Percentiles rank a stretch among this genome's conserved stretches.
phyloP scores from a whole-genome alignment of 2,888 invertebrate species.

The Heliconius aoede region DNA sequence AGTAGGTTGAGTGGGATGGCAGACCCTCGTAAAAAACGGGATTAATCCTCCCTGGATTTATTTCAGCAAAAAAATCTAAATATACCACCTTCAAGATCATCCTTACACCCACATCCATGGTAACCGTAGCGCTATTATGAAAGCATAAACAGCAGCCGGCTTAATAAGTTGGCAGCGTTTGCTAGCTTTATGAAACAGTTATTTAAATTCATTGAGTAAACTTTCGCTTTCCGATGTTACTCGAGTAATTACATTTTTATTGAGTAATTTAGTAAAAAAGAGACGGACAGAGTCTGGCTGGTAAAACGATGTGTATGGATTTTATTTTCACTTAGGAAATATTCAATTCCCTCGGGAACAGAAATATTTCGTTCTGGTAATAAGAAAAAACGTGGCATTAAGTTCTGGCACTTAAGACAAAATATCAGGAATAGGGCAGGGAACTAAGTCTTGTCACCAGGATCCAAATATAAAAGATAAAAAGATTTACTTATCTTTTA shows the following conservation, averaged over 20 bases:
- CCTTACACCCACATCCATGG: constrained; percentile 12
- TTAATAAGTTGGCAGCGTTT: constrained; percentile 42
- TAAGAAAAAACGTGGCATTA: not conserved
- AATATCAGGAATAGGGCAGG: not conserved
- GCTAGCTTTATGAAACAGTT: constrained; percentile 35
- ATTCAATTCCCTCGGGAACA: no score
- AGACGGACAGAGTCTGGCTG: no score
- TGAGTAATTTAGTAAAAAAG: not conserved
- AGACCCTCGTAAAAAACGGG: no score
- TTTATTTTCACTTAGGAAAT: not conserved
- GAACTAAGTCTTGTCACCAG: not conserved
- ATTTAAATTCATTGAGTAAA: constrained; percentile 32
- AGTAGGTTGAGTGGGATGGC: no score
- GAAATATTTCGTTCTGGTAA: not conserved
- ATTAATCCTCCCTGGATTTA: no score
- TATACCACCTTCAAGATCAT: constrained; percentile 6
- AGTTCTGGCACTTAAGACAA: not conserved
- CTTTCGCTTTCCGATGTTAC: constrained; percentile 19
- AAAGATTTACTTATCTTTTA: no score
- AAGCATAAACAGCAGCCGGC: constrained; percentile 37
- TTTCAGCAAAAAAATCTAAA: no score
- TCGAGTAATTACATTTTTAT: constrained; percentile 5
- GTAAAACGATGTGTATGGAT: no score
- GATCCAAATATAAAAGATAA: no score
- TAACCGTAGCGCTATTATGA: constrained; percentile 38